Evolutionary conservation across 23 tunicate genomes (phyloP).

Genomic region (Halocynthia roretzi): DNA sequence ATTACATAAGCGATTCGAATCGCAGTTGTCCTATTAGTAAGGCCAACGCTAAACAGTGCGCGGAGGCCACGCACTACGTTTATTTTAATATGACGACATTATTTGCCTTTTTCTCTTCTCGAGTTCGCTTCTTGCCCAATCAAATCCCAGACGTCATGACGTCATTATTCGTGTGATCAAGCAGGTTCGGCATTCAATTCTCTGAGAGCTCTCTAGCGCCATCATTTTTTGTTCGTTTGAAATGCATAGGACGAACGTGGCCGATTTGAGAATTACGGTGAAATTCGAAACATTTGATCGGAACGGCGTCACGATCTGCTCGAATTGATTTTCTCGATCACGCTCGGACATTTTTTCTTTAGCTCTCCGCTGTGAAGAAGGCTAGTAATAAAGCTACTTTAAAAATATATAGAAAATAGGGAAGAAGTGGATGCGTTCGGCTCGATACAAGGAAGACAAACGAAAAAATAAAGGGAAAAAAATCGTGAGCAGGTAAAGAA

Average conservation of each 20-base stretch:
- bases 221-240: background rate
- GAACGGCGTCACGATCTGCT: background rate
- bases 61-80: no score
- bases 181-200: background rate
- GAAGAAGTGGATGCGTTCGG: slow-evolving; percentile 7
- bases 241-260: background rate
- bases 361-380: slow-evolving; percentile 20
- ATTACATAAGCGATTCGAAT: no score
- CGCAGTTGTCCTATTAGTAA: no score
- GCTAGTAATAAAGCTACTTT: slow-evolving; percentile 16
- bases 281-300: slow-evolving; percentile 2
- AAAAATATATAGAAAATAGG: slow-evolving; percentile 7
- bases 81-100: no score
- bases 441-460: slow-evolving; percentile 7
- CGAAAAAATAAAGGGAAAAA: slow-evolving; percentile 16
- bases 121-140: slow-evolving; percentile 17
- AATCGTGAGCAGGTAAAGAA: background rate
- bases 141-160: slow-evolving; percentile 30
- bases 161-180: background rate
- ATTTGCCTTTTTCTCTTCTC: no score
- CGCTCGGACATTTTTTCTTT: slow-evolving; percentile 22
- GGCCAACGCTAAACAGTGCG: no score
- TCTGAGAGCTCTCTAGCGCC: slow-evolving; percentile 12
- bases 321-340: slow-evolving; percentile 4
- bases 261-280: background rate